Conservation (phyloP, 2,888 invertebrate genomes). For the Melipona beecheii region DNA sequence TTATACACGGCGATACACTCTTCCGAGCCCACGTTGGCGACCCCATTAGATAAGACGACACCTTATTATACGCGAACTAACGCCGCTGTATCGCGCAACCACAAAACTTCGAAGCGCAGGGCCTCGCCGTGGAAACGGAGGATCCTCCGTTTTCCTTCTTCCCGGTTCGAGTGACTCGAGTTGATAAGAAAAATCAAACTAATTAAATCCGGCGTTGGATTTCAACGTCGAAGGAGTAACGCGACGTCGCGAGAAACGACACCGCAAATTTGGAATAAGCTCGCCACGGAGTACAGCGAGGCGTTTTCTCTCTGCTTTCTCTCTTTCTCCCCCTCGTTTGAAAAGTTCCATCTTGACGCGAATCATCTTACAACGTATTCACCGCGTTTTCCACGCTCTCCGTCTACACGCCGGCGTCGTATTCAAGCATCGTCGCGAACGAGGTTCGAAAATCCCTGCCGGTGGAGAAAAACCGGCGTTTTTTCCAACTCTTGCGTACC, state of each 20-base stretch:
- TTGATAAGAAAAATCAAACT: conserved; percentile 9
- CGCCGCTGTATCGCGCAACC: conserved; percentile 68
- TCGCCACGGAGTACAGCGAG: not conserved
- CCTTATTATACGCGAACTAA: conserved; percentile 82
- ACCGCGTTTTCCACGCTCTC: not conserved
- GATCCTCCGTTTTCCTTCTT: conserved; percentile 37
- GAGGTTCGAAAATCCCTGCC: not conserved
- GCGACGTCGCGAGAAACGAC: too few species aligned
- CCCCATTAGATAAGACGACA: conserved; percentile 84
- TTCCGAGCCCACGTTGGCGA: conserved; percentile 79
- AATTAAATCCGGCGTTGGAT: conserved; percentile 1
- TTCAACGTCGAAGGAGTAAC: not conserved
- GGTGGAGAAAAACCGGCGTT: not conserved
- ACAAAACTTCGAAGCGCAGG: conserved; percentile 68
- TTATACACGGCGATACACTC: conserved; percentile 84
- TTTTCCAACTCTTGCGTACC: not conserved
- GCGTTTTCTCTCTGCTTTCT: not conserved
- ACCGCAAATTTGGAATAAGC: not conserved
- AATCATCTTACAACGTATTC: not conserved
- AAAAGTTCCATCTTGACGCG: not conserved
- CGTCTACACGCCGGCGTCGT: not conserved
- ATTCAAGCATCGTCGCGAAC: not conserved
- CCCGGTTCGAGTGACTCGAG: conserved; percentile 33
- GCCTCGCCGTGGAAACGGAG: conserved; percentile 37
- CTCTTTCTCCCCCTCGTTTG: not conserved